Conservation (phyloP, 2,113 vertebrate species). For the Poeciliopsis turrubarensis region DNA sequence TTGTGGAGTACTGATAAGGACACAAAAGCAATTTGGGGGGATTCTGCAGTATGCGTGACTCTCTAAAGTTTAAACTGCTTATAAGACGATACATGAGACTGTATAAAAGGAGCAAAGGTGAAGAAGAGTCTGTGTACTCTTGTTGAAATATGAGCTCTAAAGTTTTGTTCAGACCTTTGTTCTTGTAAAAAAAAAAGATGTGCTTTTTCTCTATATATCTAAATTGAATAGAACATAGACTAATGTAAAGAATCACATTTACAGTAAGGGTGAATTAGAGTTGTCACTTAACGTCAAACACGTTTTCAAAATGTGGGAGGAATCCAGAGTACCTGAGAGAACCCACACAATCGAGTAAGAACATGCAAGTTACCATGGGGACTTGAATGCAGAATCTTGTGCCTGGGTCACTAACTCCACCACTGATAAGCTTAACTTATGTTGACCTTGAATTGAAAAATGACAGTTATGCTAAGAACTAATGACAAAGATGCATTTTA, state of each 20-base stretch:
- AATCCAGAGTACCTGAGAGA: not conserved
- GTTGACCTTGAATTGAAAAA: not conserved
- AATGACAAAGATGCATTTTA: not conserved
- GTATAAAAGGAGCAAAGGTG: not conserved
- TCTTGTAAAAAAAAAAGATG: not conserved
- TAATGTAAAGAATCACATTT: not conserved
- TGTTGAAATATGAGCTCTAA: not conserved
- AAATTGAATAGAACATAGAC: not conserved
- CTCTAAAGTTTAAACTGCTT: too few species aligned
- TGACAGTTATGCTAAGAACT: not conserved
- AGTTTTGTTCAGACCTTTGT: not conserved
- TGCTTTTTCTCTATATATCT: not conserved
- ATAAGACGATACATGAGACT: too few species aligned
- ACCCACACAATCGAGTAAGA: not conserved
- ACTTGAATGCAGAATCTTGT: too few species aligned
- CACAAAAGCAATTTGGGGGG: too few species aligned
- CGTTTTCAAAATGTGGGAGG: not conserved
- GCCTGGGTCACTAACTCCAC: too few species aligned
- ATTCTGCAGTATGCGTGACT: too few species aligned
- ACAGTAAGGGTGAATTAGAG: not conserved
- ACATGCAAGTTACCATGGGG: too few species aligned
- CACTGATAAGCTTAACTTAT: not conserved
- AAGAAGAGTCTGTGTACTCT: not conserved
- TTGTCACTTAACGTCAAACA: not conserved
- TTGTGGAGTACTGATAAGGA: too few species aligned